These are phyloP conservation scores for Periophthalmus modestus DNA, from an alignment of 2,113 vertebrate species.

Conservation along the genomic window DNA sequence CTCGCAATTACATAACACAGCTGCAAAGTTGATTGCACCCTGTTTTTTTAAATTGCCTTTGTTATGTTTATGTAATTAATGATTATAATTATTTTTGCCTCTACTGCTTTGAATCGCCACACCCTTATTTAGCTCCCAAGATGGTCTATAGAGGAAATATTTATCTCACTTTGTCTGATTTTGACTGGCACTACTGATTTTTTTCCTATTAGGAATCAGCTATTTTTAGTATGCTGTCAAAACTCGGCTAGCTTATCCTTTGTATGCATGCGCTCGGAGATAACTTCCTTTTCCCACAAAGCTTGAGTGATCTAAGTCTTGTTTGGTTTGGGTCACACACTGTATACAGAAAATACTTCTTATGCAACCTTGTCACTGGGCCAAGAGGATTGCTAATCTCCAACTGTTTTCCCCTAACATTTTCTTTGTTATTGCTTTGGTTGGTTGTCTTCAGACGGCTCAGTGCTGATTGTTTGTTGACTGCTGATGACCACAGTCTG, in stretches of 20 bases:
- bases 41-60: conserved; percentile 43
- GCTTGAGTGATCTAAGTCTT: conserved; percentile 59
- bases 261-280: conserved; percentile 62
- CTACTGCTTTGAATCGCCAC: conserved; percentile 25
- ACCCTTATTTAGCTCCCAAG: conserved; percentile 22
- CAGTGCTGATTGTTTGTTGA: conserved; percentile 32
- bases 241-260: conserved; percentile 67
- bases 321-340: conserved; percentile 47
- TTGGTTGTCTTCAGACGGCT: conserved; percentile 29
- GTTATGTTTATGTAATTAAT: conserved; percentile 3
- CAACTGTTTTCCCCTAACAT: conserved; percentile 29
- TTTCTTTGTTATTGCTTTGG: conserved; percentile 28
- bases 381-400: conserved; percentile 50
- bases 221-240: conserved; percentile 76
- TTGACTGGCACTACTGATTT: conserved; percentile 53
- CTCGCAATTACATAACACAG: conserved; percentile 62
- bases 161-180: conserved; percentile 37
- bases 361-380: conserved; percentile 58
- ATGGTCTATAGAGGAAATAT: conserved; percentile 32
- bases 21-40: conserved; percentile 52
- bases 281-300: conserved; percentile 61
- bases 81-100: not conserved
- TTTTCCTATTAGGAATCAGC: conserved; percentile 42
- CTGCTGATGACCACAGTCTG: conserved; percentile 29
- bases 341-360: conserved; percentile 55